Evolutionary conservation across 2,888 invertebrate genomes (phyloP), one percentile per base, ranked within the genome.

Genomic region (Achlya flavicornis): DNA sequence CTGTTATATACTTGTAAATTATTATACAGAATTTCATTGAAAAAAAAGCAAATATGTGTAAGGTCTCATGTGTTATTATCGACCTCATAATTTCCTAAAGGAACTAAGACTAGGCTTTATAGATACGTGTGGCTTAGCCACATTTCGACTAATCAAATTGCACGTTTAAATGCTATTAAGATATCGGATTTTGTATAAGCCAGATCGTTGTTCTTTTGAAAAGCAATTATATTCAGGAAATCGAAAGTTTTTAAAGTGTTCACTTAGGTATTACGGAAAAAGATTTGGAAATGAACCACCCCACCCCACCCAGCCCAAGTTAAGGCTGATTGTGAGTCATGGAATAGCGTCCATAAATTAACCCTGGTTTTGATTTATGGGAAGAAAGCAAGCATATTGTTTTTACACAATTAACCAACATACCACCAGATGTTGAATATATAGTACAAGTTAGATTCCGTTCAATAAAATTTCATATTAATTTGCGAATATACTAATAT

Each of bases 81-180:
- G 53, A 53, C 53, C 53, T 53, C 53, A 53, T 53, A 53, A 10
- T 53, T 53, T 53, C 53, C 53, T 53, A 19, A 53, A 53, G 53
- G 53, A 53, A 53, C 19, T 53, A n/a, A 53, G 19, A 19, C 3
- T 19, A 53, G 16, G 53, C 53, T 53, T 53, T 19, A 53, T 53
- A 53, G 19, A 8, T 53, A 19, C 53, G 19, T 53, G 53, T 53
- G 53, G 53, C 53, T 53, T 53, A 53, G 53, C 53, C 53, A n/a
- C 53, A 19, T 53, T 19, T 19, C 19, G 19, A 53, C 19, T 53
- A 53, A 53, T 53, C 53, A 53, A 19, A 53, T 53, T 53, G 53
- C 53, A 53, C 48, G 65, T 64, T 48, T 53, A 53, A n/a, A 53
- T 10, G 53, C 16, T 53, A 53, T 48, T 48, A n/a, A 46, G 14